Percentiles rank a stretch among this genome's conserved stretches.
Evolutionary conservation across 2,113 vertebrate species (phyloP).

Genomic region (Ammodramus savannarum): DNA sequence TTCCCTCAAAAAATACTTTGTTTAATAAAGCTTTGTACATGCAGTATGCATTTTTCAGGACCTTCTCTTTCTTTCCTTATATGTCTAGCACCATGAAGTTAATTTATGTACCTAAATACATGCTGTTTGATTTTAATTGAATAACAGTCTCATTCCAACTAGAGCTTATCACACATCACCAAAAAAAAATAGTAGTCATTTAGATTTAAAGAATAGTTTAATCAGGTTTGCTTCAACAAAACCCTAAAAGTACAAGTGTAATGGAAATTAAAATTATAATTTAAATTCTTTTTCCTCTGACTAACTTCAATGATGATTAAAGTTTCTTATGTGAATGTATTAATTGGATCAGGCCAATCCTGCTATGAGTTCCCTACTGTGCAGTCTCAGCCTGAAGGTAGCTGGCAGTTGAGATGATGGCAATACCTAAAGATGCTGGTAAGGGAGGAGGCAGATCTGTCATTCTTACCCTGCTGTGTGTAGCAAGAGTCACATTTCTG

Average conservation of each 20-base stretch:
- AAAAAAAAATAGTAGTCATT: not conserved
- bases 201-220: constrained; percentile 2
- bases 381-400: not conserved
- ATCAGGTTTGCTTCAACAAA: not conserved
- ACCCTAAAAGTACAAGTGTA: not conserved
- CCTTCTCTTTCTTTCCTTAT: not conserved
- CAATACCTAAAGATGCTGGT: not conserved
- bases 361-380: not conserved
- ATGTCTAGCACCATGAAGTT: not conserved
- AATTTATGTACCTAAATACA: not conserved
- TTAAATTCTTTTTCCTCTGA: not conserved
- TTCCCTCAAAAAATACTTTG: not conserved
- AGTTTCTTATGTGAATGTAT: not conserved
- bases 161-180: not conserved
- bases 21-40: not conserved
- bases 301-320: not conserved
- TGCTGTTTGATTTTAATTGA: constrained; percentile 29
- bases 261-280: not conserved
- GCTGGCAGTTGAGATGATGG: not conserved
- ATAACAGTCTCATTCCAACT: not conserved
- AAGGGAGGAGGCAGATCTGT: not conserved
- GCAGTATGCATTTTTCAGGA: not conserved
- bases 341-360: not conserved
- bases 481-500: not conserved
- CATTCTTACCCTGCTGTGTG: not conserved